A percentile compares a stretch with the other conserved stretches of the same genome.
Evolutionary conservation across 2,888 invertebrate genomes (phyloP).

Genomic region (Chrysolina americana): DNA sequence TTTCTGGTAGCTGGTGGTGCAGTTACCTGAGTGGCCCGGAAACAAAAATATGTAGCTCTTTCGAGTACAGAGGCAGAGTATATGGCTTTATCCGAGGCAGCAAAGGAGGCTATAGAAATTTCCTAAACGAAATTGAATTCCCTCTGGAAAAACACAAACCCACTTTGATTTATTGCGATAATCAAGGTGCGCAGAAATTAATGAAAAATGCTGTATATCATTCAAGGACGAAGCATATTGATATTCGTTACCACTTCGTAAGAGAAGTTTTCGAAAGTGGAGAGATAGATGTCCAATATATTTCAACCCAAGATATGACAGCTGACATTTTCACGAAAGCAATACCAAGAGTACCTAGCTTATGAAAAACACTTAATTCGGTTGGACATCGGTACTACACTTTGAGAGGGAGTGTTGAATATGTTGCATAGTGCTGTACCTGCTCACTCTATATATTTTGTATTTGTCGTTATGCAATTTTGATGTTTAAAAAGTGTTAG

Average conservation of each 20-base stretch:
- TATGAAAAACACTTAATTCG: too few relatives aligned
- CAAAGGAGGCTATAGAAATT: conserved; percentile 40
- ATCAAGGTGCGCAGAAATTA: conserved; percentile 36
- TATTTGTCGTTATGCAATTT: too few relatives aligned
- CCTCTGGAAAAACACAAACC: too few relatives aligned
- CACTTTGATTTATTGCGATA: conserved; percentile 15
- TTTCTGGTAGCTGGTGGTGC: conserved; percentile 16
- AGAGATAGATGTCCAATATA: too few relatives aligned
- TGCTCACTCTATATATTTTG: too few relatives aligned
- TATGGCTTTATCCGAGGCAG: conserved; percentile 34
- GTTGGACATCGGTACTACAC: too few relatives aligned
- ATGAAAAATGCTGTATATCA: conserved; percentile 33
- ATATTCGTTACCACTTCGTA: conserved; percentile 45
- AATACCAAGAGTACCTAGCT: too few relatives aligned
- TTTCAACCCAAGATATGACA: too few relatives aligned
- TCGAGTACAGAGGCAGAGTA: conserved; percentile 12
- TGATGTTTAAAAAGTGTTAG: too few relatives aligned
- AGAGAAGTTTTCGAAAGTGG: conserved; percentile 37
- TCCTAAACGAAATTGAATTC: neutral
- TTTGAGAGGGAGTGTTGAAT: too few relatives aligned
- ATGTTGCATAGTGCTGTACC: too few relatives aligned
- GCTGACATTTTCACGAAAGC: too few relatives aligned
- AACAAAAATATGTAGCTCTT: conserved; percentile 24
- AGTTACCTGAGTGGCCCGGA: conserved; percentile 18
- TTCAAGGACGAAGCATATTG: conserved; percentile 43